These are phyloP conservation scores for Macropis europaea DNA, from an alignment of 2,888 invertebrate genomes.

Conservation along the genomic window DNA sequence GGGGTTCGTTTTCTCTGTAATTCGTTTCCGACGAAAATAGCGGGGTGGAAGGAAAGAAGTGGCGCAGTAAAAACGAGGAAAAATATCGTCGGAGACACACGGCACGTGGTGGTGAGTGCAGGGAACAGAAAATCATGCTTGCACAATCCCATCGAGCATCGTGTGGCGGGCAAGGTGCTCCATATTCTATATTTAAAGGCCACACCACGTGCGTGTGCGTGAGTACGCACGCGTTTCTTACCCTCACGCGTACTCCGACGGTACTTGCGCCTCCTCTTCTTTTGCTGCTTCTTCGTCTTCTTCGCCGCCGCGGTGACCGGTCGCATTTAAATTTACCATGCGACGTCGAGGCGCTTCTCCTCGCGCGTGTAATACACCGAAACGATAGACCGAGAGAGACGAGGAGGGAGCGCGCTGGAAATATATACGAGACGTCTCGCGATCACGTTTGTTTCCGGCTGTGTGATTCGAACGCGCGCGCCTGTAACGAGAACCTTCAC, in stretches of 20 bases:
- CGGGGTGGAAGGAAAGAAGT: neutral
- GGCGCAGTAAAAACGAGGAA: neutral
- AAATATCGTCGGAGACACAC: conserved; percentile 8
- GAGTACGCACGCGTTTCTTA: conserved; percentile 36
- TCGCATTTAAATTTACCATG: conserved; percentile 70
- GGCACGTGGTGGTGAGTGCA: conserved; percentile 52
- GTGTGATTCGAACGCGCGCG: conserved; percentile 50
- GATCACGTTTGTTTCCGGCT: conserved; percentile 65
- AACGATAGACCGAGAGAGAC: neutral
- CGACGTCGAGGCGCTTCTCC: conserved; percentile 42
- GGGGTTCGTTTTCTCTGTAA: too few species aligned
- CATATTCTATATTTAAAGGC: conserved; percentile 78
- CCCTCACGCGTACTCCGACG: conserved; percentile 2
- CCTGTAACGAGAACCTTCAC: conserved; percentile 57
- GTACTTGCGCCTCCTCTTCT: conserved; percentile 20
- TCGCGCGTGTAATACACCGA: neutral
- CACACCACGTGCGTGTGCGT: conserved; percentile 63
- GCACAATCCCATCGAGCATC: conserved; percentile 57
- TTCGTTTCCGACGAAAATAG: conserved; percentile 19
- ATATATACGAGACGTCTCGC: conserved; percentile 52
- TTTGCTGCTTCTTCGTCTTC: neutral
- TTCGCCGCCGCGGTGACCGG: too few species aligned
- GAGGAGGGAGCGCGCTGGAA: conserved; percentile 47
- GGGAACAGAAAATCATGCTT: conserved; percentile 59
- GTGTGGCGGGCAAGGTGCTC: conserved; percentile 70